A percentile compares a stretch with the other conserved stretches of the same genome.
These are phyloP conservation scores for Xylophagus ater DNA, from an alignment of 2,888 invertebrate species.

Conservation along the genomic window DNA sequence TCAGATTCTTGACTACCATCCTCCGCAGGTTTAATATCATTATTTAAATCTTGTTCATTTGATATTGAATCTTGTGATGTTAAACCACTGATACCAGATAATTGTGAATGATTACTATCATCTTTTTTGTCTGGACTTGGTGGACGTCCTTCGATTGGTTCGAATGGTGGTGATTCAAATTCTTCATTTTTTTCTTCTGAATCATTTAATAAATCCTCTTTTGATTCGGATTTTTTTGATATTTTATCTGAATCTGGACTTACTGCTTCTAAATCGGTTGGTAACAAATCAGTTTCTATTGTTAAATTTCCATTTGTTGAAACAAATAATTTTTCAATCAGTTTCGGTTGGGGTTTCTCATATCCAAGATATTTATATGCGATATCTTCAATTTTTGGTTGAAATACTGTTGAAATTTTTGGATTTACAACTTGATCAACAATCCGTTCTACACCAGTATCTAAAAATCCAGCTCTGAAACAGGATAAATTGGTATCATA, in stretches of 20 bases:
- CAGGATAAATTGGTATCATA: constrained; percentile 4
- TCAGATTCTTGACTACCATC: constrained; percentile 47
- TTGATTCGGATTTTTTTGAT: constrained; percentile 34
- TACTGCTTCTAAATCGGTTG: constrained; percentile 68
- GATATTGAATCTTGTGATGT: constrained; percentile 31
- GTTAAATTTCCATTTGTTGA: constrained; percentile 28
- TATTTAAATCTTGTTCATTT: constrained; percentile 12
- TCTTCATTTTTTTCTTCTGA: constrained; percentile 38
- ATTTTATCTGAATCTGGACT: constrained; percentile 67
- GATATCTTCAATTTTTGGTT: constrained; percentile 82
- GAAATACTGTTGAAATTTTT: constrained; percentile 76
- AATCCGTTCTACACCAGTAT: constrained; percentile 85
- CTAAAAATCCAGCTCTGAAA: constrained; percentile 71
- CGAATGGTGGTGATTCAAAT: constrained; percentile 56
- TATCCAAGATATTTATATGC: constrained; percentile 80
- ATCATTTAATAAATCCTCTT: constrained; percentile 28
- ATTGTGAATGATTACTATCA: constrained; percentile 46
- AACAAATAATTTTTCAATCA: constrained; percentile 6
- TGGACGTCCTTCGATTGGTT: constrained; percentile 44
- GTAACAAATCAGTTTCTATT: constrained; percentile 48
- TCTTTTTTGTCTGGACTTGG: constrained; percentile 34
- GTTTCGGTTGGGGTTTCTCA: constrained; percentile 50
- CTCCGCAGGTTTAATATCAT: constrained; percentile 29
- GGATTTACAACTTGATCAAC: constrained; percentile 94
- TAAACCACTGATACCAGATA: constrained; percentile 44